Evolutionary conservation across 2,797 vertebrate genomes (phyloP).

Genomic region (Girardinus metallicus): DNA sequence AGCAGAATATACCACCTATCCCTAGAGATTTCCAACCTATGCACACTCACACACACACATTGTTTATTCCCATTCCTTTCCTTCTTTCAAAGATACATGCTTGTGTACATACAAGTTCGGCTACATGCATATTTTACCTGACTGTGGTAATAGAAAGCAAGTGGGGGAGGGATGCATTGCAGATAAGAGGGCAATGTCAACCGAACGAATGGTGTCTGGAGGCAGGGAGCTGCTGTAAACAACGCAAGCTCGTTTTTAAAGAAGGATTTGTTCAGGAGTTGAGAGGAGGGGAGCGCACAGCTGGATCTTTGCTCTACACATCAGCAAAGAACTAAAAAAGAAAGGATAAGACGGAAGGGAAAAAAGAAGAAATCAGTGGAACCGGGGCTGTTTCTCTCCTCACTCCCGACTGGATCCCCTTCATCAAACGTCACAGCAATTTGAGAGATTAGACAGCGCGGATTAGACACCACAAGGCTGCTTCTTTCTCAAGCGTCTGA

Average conservation of each 20-base stretch:
- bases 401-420: slow-evolving; percentile 56
- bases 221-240: slow-evolving; percentile 65
- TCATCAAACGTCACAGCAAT: slow-evolving; percentile 78
- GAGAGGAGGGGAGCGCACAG: slow-evolving; percentile 43
- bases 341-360: not conserved
- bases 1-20: slow-evolving; percentile 76
- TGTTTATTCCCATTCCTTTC: slow-evolving; percentile 8
- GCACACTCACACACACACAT: slow-evolving; percentile 9
- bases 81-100: slow-evolving; percentile 13
- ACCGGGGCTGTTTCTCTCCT: slow-evolving; percentile 51
- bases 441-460: slow-evolving; percentile 75
- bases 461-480: slow-evolving; percentile 73
- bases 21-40: slow-evolving; percentile 49
- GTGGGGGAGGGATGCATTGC: slow-evolving; percentile 46
- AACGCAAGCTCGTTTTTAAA: slow-evolving; percentile 69
- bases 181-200: slow-evolving; percentile 71
- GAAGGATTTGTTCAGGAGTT: slow-evolving; percentile 66
- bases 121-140: slow-evolving; percentile 43
- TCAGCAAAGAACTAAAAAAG: slow-evolving; percentile 42
- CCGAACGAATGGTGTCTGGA: slow-evolving; percentile 60
- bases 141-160: slow-evolving; percentile 34
- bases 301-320: slow-evolving; percentile 62
- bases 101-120: slow-evolving; percentile 30
- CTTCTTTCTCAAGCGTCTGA: slow-evolving; percentile 62
- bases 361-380: slow-evolving; percentile 19